A percentile compares a stretch with the other conserved stretches of the same genome.
Conservation (phyloP, 1,140 invertebrate species). For the Tachypleus tridentatus region DNA sequence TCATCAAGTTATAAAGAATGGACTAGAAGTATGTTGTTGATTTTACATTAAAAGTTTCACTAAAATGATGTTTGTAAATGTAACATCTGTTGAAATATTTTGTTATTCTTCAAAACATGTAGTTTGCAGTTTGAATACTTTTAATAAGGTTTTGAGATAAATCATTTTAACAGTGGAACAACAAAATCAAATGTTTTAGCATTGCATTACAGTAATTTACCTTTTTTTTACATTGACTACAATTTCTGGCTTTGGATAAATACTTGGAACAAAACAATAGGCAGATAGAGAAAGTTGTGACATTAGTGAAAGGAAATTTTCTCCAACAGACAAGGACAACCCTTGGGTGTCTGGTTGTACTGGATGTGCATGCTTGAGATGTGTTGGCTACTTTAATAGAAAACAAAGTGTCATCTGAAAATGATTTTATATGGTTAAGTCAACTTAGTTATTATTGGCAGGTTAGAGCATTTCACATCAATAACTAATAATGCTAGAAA, state of each 20-base stretch:
- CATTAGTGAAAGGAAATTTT: constrained; percentile 71
- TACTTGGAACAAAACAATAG: constrained; percentile 46
- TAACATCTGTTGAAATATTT: too few species aligned
- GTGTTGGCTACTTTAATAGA: constrained; percentile 58
- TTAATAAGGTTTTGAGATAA: too few species aligned
- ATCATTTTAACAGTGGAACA: too few species aligned
- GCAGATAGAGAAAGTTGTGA: constrained; percentile 72
- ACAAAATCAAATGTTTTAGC: too few species aligned
- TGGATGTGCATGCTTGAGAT: constrained; percentile 86
- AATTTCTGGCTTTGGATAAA: constrained; percentile 33
- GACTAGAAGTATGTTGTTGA: constrained; percentile 14
- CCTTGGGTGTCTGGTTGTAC: constrained; percentile 70
- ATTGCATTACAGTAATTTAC: too few species aligned
- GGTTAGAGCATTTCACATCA: constrained; percentile 38
- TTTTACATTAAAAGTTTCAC: too few species aligned
- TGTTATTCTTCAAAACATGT: too few species aligned
- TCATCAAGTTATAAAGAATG: constrained; percentile 44
- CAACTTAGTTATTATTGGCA: constrained; percentile 91
- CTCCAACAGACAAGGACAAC: constrained; percentile 80
- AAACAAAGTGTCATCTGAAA: constrained; percentile 49
- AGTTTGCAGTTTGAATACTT: too few species aligned
- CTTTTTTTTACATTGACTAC: neutral
- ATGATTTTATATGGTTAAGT: constrained; percentile 86
- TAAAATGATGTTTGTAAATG: too few species aligned
- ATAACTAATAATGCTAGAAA: too few species aligned